Evolutionary conservation across 2,888 invertebrate species (phyloP).

Genomic region (Tachina grossa): DNA sequence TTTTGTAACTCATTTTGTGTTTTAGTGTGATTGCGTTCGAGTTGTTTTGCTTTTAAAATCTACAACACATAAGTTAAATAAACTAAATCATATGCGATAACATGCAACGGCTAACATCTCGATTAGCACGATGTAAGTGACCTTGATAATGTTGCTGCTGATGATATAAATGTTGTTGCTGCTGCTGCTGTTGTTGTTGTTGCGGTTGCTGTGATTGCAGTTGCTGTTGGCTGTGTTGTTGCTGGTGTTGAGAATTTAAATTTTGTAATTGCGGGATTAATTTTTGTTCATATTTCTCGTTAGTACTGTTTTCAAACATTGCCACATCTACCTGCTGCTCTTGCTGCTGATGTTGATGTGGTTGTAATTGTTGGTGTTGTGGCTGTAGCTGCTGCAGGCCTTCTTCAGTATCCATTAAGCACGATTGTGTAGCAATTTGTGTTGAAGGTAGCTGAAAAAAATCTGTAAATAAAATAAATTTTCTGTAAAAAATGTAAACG

Average conservation of each 20-base stretch:
- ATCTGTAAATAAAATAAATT: conserved; percentile 73
- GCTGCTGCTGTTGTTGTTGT: conserved; percentile 24
- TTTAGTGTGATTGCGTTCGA: conserved; percentile 17
- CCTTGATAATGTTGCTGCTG: conserved; percentile 77
- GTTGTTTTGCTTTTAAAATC: conserved; percentile 29
- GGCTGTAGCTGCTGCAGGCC: conserved; percentile 29
- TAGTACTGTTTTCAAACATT: conserved; percentile 64
- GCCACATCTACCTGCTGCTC: conserved; percentile 72
- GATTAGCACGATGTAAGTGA: conserved; percentile 81
- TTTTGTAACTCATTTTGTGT: conserved; percentile 33
- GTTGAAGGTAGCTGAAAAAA: conserved; percentile 79
- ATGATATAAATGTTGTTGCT: conserved; percentile 62
- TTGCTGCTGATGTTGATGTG: conserved; percentile 60
- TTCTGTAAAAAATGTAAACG: conserved; percentile 5
- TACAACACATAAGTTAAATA: conserved; percentile 23
- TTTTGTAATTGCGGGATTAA: conserved; percentile 65
- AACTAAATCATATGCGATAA: conserved; percentile 80
- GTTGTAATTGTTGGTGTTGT: conserved; percentile 40
- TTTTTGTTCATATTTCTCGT: conserved; percentile 65
- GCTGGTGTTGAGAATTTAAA: conserved; percentile 43
- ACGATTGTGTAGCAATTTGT: conserved; percentile 79
- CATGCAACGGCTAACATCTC: conserved; percentile 81
- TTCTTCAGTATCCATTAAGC: conserved; percentile 78
- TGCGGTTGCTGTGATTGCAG: conserved; percentile 51
- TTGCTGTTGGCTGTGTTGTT: conserved; percentile 65